Conservation (phyloP, 2,797 vertebrate genomes). For the Paratrypauchen microcephalus region DNA sequence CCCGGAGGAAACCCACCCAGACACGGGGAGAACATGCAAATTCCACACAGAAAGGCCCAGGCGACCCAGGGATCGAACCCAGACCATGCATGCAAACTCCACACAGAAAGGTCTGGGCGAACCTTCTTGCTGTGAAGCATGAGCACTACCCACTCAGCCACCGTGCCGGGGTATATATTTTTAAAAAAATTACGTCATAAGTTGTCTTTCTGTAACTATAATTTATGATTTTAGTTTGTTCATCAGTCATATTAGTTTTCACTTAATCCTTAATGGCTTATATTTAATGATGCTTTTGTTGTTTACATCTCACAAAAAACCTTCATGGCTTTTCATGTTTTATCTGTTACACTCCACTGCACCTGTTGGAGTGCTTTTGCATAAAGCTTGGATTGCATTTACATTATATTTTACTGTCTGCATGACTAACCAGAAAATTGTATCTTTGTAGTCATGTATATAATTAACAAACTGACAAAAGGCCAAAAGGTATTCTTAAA, state of each 20-base stretch:
- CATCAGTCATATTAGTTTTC: not conserved
- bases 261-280: not conserved
- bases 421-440: constrained; percentile 19
- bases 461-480: constrained; percentile 2
- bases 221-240: not conserved
- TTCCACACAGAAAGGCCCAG: too few species aligned
- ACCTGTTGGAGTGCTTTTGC: constrained; percentile 29
- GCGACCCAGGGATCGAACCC: too few species aligned
- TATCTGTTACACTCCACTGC: constrained; percentile 30
- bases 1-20: too few species aligned
- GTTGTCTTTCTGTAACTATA: not conserved
- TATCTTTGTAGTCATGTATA: not conserved
- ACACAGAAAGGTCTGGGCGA: too few species aligned
- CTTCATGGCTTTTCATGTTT: constrained; percentile 2
- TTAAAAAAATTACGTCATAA: too few species aligned
- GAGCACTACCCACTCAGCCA: too few species aligned
- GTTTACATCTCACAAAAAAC: constrained; percentile 2
- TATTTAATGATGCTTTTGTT: not conserved
- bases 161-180: too few species aligned
- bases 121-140: too few species aligned
- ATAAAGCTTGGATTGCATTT: constrained; percentile 33
- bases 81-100: too few species aligned
- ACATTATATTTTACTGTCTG: constrained; percentile 31
- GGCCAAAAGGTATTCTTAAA: not conserved
- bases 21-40: too few species aligned